These are phyloP conservation scores for Sphaeridia pumilis DNA, from an alignment of 2,888 invertebrate species.

Conservation along the genomic window DNA sequence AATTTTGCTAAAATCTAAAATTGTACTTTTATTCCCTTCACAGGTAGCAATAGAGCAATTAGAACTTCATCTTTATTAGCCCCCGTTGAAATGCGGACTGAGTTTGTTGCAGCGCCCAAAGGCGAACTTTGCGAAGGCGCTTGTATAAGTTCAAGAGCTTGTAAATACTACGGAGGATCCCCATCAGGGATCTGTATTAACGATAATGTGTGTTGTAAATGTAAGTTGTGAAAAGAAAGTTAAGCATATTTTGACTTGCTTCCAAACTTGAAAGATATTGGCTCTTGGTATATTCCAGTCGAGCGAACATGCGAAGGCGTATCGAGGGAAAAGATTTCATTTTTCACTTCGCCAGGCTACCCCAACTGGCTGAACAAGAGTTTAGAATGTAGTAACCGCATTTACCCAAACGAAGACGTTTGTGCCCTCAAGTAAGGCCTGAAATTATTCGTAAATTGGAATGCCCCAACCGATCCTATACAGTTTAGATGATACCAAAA, in stretches of 20 bases:
- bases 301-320: constrained; percentile 38
- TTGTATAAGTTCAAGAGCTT: constrained; percentile 25
- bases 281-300: constrained; percentile 33
- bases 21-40: too few species aligned
- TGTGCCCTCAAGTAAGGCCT: constrained; percentile 38
- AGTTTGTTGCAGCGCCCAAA: neutral
- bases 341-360: constrained; percentile 38
- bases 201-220: constrained; percentile 31
- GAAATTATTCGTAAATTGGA: constrained; percentile 6
- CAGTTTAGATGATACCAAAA: too few species aligned
- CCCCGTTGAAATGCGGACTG: neutral
- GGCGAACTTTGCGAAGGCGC: constrained; percentile 25
- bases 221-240: constrained; percentile 16
- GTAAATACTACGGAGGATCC: constrained; percentile 26
- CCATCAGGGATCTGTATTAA: constrained; percentile 23
- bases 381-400: constrained; percentile 38
- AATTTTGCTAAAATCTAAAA: too few species aligned
- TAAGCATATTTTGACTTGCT: neutral
- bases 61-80: constrained; percentile 8
- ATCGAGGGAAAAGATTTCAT: constrained; percentile 37
- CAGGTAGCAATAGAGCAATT: too few species aligned
- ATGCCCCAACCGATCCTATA: neutral
- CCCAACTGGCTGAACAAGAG: constrained; percentile 37
- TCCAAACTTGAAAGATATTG: neutral
- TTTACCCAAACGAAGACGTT: constrained; percentile 36